Evolutionary conservation across 1,140 invertebrate genomes (phyloP).

Genomic region (Belonocnema kinseyi): DNA sequence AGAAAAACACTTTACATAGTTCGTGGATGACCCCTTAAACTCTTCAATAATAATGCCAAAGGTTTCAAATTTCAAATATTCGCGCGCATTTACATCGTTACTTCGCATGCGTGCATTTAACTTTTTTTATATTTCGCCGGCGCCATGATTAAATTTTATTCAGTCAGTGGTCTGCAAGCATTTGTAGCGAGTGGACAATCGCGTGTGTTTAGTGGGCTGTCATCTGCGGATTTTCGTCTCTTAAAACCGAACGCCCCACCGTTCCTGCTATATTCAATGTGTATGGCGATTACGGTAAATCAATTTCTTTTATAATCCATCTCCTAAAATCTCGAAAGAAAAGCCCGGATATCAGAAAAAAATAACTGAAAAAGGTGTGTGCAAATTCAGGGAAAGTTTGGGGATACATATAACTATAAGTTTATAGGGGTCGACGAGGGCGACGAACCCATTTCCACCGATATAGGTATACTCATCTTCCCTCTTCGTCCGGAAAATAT

Average conservation of each 20-base stretch:
- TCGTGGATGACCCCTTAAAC: constrained; percentile 26
- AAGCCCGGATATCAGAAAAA: not conserved
- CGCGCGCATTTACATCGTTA: no score
- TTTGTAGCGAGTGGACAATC: constrained; percentile 54
- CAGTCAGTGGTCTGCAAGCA: constrained; percentile 66
- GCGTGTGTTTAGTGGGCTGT: constrained; percentile 55
- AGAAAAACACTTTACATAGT: not conserved
- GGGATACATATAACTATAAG: not conserved
- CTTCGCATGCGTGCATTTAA: no score
- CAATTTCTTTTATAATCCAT: not conserved
- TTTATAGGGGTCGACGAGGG: constrained; percentile 15
- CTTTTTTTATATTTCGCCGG: no score
- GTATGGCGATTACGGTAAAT: constrained; percentile 80
- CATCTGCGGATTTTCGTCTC: constrained; percentile 67
- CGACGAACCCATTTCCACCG: constrained; percentile 25
- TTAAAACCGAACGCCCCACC: constrained; percentile 68
- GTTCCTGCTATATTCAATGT: constrained; percentile 79
- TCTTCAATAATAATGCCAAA: no score
- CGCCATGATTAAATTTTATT: constrained; percentile 49
- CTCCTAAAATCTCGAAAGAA: not conserved
- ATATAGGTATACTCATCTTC: constrained; percentile 4
- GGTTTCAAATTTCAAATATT: no score
- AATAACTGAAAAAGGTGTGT: not conserved
- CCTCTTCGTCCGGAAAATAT: not conserved
- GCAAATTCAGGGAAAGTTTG: not conserved